Evolutionary conservation across 1,140 invertebrate species (phyloP).

Genomic region (Holcopasites calliopsidis): DNA sequence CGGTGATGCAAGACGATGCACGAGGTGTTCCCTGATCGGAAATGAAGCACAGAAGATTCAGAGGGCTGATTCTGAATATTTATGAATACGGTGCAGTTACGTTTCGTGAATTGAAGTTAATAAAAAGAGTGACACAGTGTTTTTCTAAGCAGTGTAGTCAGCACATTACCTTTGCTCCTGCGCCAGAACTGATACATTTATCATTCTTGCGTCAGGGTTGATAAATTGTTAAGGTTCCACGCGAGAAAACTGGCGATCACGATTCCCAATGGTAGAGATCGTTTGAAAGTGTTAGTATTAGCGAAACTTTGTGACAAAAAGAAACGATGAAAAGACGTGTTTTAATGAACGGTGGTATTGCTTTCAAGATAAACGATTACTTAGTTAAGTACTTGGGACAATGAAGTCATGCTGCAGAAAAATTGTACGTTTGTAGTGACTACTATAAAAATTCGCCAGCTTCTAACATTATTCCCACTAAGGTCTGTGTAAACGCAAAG

Average conservation of each 20-base stretch:
- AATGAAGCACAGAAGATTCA: too few relatives aligned
- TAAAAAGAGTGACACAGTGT: conserved; percentile 8
- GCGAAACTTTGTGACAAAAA: neutral
- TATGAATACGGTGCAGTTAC: conserved; percentile 2
- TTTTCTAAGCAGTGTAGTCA: conserved; percentile 15
- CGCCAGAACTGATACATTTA: conserved; percentile 37
- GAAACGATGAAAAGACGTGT: neutral
- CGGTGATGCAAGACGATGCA: too few relatives aligned
- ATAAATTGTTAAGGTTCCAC: conserved; percentile 37
- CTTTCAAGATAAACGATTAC: too few relatives aligned
- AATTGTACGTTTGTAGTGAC: too few relatives aligned
- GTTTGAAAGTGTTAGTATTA: neutral
- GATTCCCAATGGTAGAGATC: neutral
- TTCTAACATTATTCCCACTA: too few relatives aligned
- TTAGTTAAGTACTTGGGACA: too few relatives aligned
- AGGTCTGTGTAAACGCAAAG: too few relatives aligned
- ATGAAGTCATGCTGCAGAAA: too few relatives aligned
- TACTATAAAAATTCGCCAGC: too few relatives aligned
- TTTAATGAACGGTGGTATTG: neutral
- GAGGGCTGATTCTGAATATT: neutral
- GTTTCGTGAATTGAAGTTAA: conserved; percentile 29
- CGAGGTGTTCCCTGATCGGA: too few relatives aligned
- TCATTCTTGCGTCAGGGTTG: conserved; percentile 35
- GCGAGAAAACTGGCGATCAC: neutral
- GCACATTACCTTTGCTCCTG: conserved; percentile 27